phyloP scores from a whole-genome alignment of 1,140 invertebrate genomes.

The Berghia stephanieae region DNA sequence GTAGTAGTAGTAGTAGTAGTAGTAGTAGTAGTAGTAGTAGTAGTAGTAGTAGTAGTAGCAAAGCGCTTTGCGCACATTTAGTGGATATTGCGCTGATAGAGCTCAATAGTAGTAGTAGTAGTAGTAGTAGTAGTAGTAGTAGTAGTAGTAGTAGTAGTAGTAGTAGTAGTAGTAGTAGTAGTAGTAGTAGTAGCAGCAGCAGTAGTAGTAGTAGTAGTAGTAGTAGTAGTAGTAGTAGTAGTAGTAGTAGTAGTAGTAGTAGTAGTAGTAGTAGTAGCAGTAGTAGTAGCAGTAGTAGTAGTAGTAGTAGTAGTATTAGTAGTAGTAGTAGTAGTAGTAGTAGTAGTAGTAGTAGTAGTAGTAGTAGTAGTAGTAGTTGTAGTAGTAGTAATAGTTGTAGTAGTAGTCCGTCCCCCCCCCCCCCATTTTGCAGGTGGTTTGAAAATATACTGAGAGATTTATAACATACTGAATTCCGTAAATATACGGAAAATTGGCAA shows the following conservation, averaged over 20 bases:
- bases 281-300: conserved; percentile 3
- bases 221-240: not conserved
- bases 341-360: not conserved
- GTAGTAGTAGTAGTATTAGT: too few species aligned
- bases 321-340: not conserved
- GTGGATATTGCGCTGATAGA: not conserved
- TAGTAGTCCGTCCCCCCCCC: not conserved
- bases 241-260: conserved; percentile 7
- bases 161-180: conserved; percentile 8
- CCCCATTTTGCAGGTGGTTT: not conserved
- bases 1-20: not conserved
- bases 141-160: conserved; percentile 7
- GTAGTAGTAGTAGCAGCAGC: not conserved
- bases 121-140: not conserved
- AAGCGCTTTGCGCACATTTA: not conserved
- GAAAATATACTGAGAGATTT: not conserved
- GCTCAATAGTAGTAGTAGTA: not conserved
- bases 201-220: not conserved
- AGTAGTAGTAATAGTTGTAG: not conserved
- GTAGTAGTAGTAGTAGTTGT: not conserved
- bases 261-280: not conserved
- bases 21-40: not conserved
- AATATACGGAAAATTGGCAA: not conserved
- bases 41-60: not conserved
- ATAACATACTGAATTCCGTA: not conserved